These are phyloP conservation scores for Amazona guildingii DNA, from an alignment of 2,113 vertebrate species.

Conservation along the genomic window DNA sequence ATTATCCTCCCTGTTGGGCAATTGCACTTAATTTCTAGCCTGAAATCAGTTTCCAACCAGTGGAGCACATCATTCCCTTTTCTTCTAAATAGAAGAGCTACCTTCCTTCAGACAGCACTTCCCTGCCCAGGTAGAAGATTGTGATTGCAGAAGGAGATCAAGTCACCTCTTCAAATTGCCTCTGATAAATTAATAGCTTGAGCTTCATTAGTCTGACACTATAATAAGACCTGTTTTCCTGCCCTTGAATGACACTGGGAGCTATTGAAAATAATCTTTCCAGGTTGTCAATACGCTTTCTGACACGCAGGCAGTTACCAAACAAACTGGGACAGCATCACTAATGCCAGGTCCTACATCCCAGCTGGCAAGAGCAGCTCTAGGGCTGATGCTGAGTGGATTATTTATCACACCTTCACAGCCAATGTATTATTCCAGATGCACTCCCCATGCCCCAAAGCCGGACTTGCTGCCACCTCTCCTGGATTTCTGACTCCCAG, in stretches of 20 bases:
- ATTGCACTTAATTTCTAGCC: conserved; percentile 30
- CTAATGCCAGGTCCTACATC: not conserved
- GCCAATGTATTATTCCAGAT: not conserved
- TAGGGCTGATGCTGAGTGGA: not conserved
- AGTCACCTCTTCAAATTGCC: conserved; percentile 40
- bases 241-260: conserved; percentile 39
- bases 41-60: conserved; percentile 38
- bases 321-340: not conserved
- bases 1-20: conserved; percentile 15
- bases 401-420: not conserved
- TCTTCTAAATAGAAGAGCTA: not conserved
- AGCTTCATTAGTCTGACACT: conserved; percentile 48
- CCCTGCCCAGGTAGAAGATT: not conserved
- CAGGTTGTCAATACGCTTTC: not conserved
- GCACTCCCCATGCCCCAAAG: not conserved
- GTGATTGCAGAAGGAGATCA: not conserved
- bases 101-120: conserved; percentile 9
- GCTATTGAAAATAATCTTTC: conserved; percentile 17
- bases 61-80: conserved; percentile 23
- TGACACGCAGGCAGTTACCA: not conserved
- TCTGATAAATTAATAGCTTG: conserved; percentile 57
- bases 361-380: not conserved
- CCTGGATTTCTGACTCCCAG: not conserved
- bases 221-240: conserved; percentile 33
- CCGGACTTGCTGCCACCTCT: not conserved